Evolutionary conservation across 2,797 vertebrate genomes (phyloP), one percentile per base, ranked within the genome.

Genomic region (Ptychadena robeensis): DNA sequence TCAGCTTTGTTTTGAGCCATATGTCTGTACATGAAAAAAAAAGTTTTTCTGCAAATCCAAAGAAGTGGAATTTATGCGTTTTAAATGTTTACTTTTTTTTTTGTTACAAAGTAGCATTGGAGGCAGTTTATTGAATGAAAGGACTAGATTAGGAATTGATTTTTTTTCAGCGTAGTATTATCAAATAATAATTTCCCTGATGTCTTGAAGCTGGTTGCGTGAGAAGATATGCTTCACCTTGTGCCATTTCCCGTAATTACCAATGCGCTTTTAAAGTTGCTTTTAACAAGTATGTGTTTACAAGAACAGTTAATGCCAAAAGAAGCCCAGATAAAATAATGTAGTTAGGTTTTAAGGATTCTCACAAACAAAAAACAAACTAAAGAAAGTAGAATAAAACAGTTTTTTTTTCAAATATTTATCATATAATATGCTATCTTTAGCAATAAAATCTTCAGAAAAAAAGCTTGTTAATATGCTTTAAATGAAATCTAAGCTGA

Each of bases 131-230:
- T 28, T 85, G 78, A 80, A 80, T 80, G 53, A 85, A 64, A 71
- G 48, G 66, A 73, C 72, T 53, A 71, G 72, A 80, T 70, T 85
- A 76, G 37, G 48, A 85, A 85, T 85, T 85, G 82, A 85, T 85
- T 85, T 80, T 53, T 61, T 61, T 81, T 71, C 66, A 22, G 68
- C 27, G 31, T 69, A 53, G 76, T 76, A 73, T 85, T 85, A 80
- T 85, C 78, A 85, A 85, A 80, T 44, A 85, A 85, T 80, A 80
- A 85, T 80, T 85, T 85, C 78, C 82, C 78, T 63, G 18, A 85
- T 57, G 82, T 85, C 66, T 80, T 65, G 35, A 70, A 80, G 65
- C 70, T 71, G 65, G 65, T 70, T 85, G 40, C 53, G 72, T 85
- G 64, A 76, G 64, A 66, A 85, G 37, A 80, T 76, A 80, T 31